These are phyloP conservation scores for Tyrannus savana DNA, from an alignment of 2,113 vertebrate species.

Conservation along the genomic window DNA sequence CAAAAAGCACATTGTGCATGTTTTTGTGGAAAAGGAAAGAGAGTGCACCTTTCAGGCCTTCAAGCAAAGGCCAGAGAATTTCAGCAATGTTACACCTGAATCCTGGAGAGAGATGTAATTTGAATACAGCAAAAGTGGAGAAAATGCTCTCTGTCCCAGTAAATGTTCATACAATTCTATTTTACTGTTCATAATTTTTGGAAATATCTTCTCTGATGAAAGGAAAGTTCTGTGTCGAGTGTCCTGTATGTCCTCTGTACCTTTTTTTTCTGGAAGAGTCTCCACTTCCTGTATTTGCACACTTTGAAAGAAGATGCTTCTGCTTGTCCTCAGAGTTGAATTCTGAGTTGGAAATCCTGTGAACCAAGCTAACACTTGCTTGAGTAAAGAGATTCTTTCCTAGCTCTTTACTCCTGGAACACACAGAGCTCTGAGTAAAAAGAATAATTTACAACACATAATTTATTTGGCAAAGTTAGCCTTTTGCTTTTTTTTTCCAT, in stretches of 20 bases:
- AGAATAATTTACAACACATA: constrained; percentile 11
- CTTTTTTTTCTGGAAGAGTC: not conserved
- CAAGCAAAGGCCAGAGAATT: not conserved
- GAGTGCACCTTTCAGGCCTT: not conserved
- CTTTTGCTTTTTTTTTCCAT: constrained; percentile 31
- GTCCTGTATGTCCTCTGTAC: not conserved
- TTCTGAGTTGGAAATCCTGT: constrained; percentile 29
- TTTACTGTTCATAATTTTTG: not conserved
- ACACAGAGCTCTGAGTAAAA: not conserved
- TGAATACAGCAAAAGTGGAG: not conserved
- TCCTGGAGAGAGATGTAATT: not conserved
- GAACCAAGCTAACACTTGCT: not conserved
- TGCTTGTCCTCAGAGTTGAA: not conserved
- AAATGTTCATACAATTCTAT: not conserved
- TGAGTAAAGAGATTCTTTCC: constrained; percentile 19
- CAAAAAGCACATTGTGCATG: not conserved
- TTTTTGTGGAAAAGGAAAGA: not conserved
- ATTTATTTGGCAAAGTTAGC: constrained; percentile 43
- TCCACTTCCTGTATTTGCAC: not conserved
- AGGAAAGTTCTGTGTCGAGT: not conserved
- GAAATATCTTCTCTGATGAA: not conserved
- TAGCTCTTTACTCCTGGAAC: not conserved
- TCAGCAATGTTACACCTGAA: constrained; percentile 16
- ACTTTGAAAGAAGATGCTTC: not conserved
- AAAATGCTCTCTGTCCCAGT: not conserved